These are phyloP conservation scores for Nothocercus nigrocapillus DNA, from an alignment of 2,113 vertebrate genomes.

Conservation along the genomic window DNA sequence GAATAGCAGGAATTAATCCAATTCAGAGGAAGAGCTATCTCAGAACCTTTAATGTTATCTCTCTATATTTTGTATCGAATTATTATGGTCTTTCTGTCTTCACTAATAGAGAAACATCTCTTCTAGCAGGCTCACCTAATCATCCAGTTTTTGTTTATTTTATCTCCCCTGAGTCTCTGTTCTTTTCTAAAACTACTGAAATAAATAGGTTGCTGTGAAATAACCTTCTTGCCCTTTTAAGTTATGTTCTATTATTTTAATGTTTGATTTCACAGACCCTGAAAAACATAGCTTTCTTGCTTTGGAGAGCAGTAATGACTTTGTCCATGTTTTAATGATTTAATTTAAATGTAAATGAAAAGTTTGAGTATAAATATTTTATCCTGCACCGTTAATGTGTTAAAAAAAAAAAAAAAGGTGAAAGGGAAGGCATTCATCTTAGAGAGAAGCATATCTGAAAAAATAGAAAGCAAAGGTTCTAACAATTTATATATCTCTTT, in stretches of 20 bases:
- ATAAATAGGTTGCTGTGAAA: neutral
- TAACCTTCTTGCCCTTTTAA: neutral
- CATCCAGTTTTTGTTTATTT: slow-evolving; percentile 6
- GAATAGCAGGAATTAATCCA: neutral
- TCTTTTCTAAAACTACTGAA: neutral
- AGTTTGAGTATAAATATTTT: neutral
- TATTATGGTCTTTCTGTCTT: neutral
- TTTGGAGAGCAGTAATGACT: neutral
- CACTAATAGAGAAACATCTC: neutral
- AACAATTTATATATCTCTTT: neutral
- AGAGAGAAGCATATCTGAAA: neutral
- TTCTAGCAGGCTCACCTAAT: neutral
- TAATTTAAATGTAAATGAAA: slow-evolving; percentile 57
- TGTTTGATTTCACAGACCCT: neutral
- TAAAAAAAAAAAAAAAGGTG: neutral
- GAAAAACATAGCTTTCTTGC: neutral
- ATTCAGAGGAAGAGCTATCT: neutral
- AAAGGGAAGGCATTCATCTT: neutral
- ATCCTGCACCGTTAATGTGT: neutral
- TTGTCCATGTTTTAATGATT: neutral
- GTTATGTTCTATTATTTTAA: neutral
- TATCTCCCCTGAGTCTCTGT: neutral
- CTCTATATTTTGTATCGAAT: neutral
- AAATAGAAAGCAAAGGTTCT: neutral
- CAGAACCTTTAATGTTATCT: neutral